Conservation (phyloP, 2,888 invertebrate genomes). For the Apamea sordens region DNA sequence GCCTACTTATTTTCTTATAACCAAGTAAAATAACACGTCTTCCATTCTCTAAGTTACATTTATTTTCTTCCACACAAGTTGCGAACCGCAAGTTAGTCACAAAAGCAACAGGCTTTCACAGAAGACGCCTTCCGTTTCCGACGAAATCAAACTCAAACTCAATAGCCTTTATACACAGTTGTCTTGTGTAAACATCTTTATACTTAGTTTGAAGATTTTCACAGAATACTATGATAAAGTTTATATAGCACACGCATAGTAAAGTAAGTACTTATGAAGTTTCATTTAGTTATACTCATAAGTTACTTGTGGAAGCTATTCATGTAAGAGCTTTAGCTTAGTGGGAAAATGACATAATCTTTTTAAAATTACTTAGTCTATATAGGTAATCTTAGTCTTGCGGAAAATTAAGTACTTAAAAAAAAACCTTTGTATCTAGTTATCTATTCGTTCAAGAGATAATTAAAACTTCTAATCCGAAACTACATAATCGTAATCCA, state of each 20-base stretch:
- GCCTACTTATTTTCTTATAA: background rate
- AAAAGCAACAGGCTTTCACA: conserved; percentile 64
- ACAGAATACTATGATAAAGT: background rate
- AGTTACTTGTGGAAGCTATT: background rate
- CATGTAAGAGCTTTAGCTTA: background rate
- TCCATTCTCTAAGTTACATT: conserved; percentile 7
- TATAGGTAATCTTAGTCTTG: background rate
- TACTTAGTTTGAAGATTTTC: conserved; percentile 16
- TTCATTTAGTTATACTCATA: background rate
- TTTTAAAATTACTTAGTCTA: no score
- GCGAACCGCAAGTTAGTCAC: conserved; percentile 28
- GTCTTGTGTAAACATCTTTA: conserved; percentile 22
- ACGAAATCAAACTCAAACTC: conserved; percentile 56
- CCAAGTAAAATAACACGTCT: conserved; percentile 6
- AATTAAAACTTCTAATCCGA: conserved; percentile 4
- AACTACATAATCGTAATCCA: conserved; percentile 42
- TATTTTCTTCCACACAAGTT: conserved; percentile 40
- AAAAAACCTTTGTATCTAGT: background rate
- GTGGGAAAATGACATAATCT: background rate
- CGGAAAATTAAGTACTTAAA: background rate
- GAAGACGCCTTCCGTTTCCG: conserved; percentile 50
- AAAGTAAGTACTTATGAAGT: background rate
- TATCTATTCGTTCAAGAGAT: background rate
- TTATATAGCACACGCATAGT: no score
- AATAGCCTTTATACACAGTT: conserved; percentile 42